phyloP scores from a whole-genome alignment of 2,797 vertebrate species.

The Lindbergichthys nudifrons region DNA sequence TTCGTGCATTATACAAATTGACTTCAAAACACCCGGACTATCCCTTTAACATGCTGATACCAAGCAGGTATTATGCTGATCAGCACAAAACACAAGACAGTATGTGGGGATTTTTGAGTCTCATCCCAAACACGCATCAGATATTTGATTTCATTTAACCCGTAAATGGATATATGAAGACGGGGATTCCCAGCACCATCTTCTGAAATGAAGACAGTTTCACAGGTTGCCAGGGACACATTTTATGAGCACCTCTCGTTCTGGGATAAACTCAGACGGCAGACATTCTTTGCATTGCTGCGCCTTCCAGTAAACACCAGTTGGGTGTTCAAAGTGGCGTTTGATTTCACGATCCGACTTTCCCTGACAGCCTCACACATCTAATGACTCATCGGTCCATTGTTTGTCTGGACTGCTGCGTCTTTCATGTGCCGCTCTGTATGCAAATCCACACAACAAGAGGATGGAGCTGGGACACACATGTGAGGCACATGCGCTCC shows the following conservation, averaged over 20 bases:
- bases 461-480: slow-evolving; percentile 50
- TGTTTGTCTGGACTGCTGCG: slow-evolving; percentile 50
- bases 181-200: slow-evolving; percentile 68
- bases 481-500: slow-evolving; percentile 72
- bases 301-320: slow-evolving; percentile 72
- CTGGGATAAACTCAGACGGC: slow-evolving; percentile 71
- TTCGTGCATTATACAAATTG: too few relatives aligned
- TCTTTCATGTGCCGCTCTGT: slow-evolving; percentile 66
- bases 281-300: slow-evolving; percentile 84
- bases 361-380: slow-evolving; percentile 50
- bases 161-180: slow-evolving; percentile 7
- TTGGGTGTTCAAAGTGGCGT: slow-evolving; percentile 58
- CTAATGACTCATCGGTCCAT: slow-evolving; percentile 62
- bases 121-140: background rate
- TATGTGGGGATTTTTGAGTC: background rate
- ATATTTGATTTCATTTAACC: slow-evolving; percentile 25
- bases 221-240: slow-evolving; percentile 48
- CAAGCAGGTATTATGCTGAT: background rate
- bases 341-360: slow-evolving; percentile 51
- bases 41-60: background rate
- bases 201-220: slow-evolving; percentile 56
- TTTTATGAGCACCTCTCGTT: slow-evolving; percentile 73
- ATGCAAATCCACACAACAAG: slow-evolving; percentile 56
- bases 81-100: background rate
- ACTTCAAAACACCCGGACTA: too few relatives aligned